Percentiles rank a stretch among this genome's conserved stretches.
phyloP scores from a whole-genome alignment of 2,888 invertebrate species.

The Cremastobaeus sp. region DNA sequence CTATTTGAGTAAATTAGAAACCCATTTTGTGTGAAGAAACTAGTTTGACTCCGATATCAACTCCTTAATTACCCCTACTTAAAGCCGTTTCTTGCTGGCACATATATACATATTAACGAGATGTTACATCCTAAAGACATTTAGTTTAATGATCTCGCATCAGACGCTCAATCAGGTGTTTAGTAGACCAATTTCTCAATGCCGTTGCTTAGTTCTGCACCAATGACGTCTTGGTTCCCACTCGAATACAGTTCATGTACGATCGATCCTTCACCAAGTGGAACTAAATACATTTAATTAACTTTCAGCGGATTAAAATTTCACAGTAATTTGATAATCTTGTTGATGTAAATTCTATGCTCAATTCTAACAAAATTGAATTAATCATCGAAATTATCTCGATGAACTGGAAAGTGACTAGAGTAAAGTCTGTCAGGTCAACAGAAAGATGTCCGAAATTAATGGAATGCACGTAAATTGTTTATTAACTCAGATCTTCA shows the following conservation, averaged over 20 bases:
- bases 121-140: slow-evolving; percentile 67
- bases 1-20: background rate
- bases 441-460: too few relatives aligned
- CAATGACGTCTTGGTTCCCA: slow-evolving; percentile 64
- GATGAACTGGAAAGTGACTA: too few relatives aligned
- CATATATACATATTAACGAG: slow-evolving; percentile 66
- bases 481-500: too few relatives aligned
- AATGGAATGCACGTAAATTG: too few relatives aligned
- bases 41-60: slow-evolving; percentile 12
- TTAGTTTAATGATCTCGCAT: slow-evolving; percentile 73
- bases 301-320: background rate
- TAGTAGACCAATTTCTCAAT: slow-evolving; percentile 64
- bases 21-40: slow-evolving; percentile 5
- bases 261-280: slow-evolving; percentile 20
- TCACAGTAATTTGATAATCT: too few relatives aligned
- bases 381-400: too few relatives aligned
- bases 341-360: too few relatives aligned
- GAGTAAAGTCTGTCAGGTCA: too few relatives aligned
- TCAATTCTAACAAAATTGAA: too few relatives aligned
- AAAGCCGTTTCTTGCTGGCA: slow-evolving; percentile 69
- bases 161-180: slow-evolving; percentile 75
- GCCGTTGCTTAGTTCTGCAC: slow-evolving; percentile 57
- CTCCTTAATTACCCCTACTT: slow-evolving; percentile 12
- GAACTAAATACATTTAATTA: slow-evolving; percentile 29
- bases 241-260: slow-evolving; percentile 23